Evolutionary conservation across 2,797 vertebrate species (phyloP).

Genomic region (Enteromius thamalakanensis): DNA sequence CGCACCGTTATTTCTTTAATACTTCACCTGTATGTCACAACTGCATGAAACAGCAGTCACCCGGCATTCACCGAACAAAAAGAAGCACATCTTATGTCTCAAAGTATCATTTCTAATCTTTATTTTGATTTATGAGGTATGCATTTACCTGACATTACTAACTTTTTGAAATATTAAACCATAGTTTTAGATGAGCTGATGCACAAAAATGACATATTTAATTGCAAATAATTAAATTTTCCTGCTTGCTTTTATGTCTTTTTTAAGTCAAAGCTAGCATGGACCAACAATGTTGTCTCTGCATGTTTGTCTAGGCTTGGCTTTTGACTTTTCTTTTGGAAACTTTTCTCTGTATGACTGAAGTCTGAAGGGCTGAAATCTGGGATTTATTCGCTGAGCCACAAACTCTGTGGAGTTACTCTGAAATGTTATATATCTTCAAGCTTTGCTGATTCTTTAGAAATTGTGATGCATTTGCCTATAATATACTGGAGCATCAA

Average conservation of each 20-base stretch:
- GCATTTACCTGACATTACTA: neutral
- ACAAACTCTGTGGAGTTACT: conserved; percentile 1
- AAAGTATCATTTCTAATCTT: conserved; percentile 59
- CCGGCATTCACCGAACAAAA: conserved; percentile 64
- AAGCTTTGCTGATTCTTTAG: conserved; percentile 31
- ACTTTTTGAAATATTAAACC: neutral
- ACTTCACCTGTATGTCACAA: conserved; percentile 77
- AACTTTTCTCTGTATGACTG: conserved; percentile 6
- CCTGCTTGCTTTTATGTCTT: neutral
- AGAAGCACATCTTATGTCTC: conserved; percentile 72
- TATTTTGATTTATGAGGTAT: neutral
- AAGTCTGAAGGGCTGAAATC: neutral
- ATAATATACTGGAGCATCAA: neutral
- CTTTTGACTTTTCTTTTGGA: neutral
- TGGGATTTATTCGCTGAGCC: neutral
- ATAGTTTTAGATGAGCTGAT: neutral
- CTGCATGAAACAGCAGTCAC: conserved; percentile 65
- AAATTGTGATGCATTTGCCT: neutral
- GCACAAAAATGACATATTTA: neutral
- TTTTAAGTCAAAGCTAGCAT: conserved; percentile 11
- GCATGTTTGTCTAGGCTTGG: neutral
- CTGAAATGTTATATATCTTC: conserved; percentile 25
- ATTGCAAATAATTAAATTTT: neutral
- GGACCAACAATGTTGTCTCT: conserved; percentile 21
- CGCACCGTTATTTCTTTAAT: conserved; percentile 74